Evolutionary conservation across 2,797 vertebrate species (phyloP), one percentile per base, ranked within the genome.

Genomic region (Neomorphus geoffroyi): DNA sequence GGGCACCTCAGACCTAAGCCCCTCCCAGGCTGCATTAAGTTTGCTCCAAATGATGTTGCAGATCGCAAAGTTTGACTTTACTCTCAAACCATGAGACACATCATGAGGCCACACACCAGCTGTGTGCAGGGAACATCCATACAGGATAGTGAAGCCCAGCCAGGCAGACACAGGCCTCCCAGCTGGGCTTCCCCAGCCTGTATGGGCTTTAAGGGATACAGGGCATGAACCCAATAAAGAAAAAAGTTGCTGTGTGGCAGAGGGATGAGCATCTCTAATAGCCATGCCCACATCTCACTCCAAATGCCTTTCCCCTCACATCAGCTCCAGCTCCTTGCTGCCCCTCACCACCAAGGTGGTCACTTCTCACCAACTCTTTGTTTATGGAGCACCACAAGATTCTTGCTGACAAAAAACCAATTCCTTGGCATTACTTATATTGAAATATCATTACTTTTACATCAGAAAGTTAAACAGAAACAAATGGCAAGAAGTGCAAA

Each of bases 271-370:
- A 12, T 4, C 54, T 17, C 61, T 19, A 19, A 2, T 0, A 26
- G 50, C 4, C 18, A 1, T 23, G 26, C 33, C 67, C 66, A 23
- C 6, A 1, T 23, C 33, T 41, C 53, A 13, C 39, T 70, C 22
- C 50, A 17, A 8, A 7, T 4, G 22, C 10, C 41, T 5, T 18
- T 23, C 15, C 32, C 58, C 33, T 1, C 2, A 4, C 0, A 0
- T 13, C 35, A 27, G 60, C 39, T 21, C 50, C 6, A 12, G 10
- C 30, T 17, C 4, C 35, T n/a, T 1, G 4, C 37, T 21, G 28
- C 61, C 72, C 45, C 18, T 7, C 41, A 13, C 35, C 30, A 2
- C 3, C 3, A 32, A 39, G 41, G 26, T 4, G 28, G 30, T 9
- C 58, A 6, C 53, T 3, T 32, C 78, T 13, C 72, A 32, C 80